Base-by-base conservation (phyloP, 2,113 vertebrate genomes). In the Pantherophis guttatus region DNA sequence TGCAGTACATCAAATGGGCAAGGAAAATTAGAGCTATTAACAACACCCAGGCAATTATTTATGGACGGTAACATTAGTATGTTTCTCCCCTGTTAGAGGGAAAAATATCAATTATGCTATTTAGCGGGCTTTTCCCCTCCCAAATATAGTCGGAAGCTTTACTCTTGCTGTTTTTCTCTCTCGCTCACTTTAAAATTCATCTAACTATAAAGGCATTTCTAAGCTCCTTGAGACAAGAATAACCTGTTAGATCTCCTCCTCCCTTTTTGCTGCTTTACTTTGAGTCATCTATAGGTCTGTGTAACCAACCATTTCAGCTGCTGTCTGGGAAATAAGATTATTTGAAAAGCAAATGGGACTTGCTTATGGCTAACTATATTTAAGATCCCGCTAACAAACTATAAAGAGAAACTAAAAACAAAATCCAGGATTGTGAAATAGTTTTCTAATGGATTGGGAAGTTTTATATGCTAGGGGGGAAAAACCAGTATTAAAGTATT, bases 1-100 rank as follows among this genome's bases (percentile, higher is more conserved):
- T 59, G n/a, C 62, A 90, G 95, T 93, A 93, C 50, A 91, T 96
- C 95, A 94, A 97, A 95, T 97, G 96, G 93, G n/a, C 90, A 59
- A 92, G 54, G 90, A 94, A 92, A 39, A 94, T 94, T 89, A 75
- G 91, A 81, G 94, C 91, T 33, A 93, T 93, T 91, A 94, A 86
- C 95, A 88, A 87, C 92, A 94, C 92, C 92, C 70, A 93, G 54
- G 50, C 96, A 93, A 95, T 92, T 59, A 94, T 92, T 97, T 96
- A 92, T 95, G 95, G 96, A 93, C 87, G 94, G 91, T 95, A 59
- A 92, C 95, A 93, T 94, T 86, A 75, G 94, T 88, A 52, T 90
- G 93, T 13, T 94, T 95, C 93, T 90, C 59, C 88, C 90, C 75
- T 88, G 19, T 92, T 93, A 91, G 95, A 44, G 53, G 88, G 95